These are phyloP conservation scores for Coboldia fuscipes DNA, from an alignment of 1,140 invertebrate species.

Conservation along the genomic window DNA sequence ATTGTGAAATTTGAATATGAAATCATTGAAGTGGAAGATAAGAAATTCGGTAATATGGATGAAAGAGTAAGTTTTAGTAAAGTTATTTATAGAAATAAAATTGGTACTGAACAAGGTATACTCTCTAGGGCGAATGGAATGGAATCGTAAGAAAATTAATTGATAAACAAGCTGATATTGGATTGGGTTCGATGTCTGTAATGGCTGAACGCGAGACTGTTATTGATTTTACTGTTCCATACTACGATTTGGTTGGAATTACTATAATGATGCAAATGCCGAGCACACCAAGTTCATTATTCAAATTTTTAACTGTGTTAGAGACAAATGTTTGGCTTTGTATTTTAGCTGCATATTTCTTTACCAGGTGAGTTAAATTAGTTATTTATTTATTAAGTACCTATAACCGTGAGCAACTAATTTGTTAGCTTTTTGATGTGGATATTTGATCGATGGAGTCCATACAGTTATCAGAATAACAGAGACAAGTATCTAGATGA, in stretches of 20 bases:
- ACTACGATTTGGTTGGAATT: conserved; percentile 86
- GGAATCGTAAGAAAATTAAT: conserved; percentile 81
- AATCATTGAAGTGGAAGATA: conserved; percentile 54
- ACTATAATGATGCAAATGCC: conserved; percentile 77
- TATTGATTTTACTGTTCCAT: conserved; percentile 87
- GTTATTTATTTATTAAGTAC: conserved; percentile 8
- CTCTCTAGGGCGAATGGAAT: conserved; percentile 76
- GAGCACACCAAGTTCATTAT: conserved; percentile 58
- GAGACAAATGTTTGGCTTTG: conserved; percentile 93
- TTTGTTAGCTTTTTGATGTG: conserved; percentile 85
- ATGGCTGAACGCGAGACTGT: conserved; percentile 90
- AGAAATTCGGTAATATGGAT: conserved; percentile 68
- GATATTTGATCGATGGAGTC: conserved; percentile 89
- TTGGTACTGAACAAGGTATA: too few species aligned
- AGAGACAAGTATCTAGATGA: conserved; percentile 80
- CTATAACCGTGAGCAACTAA: too few species aligned
- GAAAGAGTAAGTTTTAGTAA: too few species aligned
- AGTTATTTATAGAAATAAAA: too few species aligned
- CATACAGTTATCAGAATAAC: conserved; percentile 92
- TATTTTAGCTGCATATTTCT: conserved; percentile 85
- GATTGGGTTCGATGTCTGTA: conserved; percentile 65
- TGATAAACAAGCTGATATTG: conserved; percentile 79
- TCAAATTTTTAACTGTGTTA: conserved; percentile 91
- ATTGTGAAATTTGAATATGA: conserved; percentile 78
- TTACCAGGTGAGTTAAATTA: conserved; percentile 29